Percentiles rank a stretch among this genome's conserved stretches.
Evolutionary conservation across 2,888 invertebrate genomes (phyloP).

Genomic region (Megalurothrips usitatus): DNA sequence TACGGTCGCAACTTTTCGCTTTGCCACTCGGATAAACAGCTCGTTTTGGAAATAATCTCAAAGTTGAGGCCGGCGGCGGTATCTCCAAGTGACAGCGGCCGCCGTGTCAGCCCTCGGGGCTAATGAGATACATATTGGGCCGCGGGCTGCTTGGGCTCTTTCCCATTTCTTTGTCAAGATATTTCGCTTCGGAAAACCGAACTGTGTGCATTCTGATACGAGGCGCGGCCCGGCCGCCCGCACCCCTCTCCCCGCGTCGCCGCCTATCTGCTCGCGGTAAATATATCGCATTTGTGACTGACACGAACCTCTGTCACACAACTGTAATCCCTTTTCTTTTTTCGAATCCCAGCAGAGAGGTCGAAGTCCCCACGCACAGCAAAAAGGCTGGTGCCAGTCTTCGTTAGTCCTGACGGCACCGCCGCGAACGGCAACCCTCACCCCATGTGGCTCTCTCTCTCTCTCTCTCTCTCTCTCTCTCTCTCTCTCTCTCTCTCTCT

Average conservation of each 20-base stretch:
- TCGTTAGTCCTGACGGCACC: neutral
- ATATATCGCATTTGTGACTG: neutral
- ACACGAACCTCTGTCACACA: constrained; percentile 13
- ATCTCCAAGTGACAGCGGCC: neutral
- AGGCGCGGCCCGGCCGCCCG: neutral
- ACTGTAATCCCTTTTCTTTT: constrained; percentile 8
- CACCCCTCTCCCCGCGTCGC: neutral
- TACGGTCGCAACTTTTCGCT: no score
- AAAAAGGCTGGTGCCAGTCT: constrained; percentile 3
- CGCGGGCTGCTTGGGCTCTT: neutral
- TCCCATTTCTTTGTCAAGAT: no score
- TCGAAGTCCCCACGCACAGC: neutral
- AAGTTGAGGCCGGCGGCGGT: no score
- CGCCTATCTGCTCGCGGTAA: neutral
- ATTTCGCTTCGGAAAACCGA: no score
- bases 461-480: no score
- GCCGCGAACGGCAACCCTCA: neutral
- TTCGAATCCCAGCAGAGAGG: neutral
- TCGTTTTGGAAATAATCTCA: no score
- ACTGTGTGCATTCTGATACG: neutral
- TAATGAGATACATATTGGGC: constrained; percentile 16
- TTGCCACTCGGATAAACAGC: no score
- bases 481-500: no score
- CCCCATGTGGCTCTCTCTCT: neutral
- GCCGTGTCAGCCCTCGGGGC: neutral